Base-by-base conservation (phyloP, 2,113 vertebrate genomes). In the Aldabrachelys gigantea region DNA sequence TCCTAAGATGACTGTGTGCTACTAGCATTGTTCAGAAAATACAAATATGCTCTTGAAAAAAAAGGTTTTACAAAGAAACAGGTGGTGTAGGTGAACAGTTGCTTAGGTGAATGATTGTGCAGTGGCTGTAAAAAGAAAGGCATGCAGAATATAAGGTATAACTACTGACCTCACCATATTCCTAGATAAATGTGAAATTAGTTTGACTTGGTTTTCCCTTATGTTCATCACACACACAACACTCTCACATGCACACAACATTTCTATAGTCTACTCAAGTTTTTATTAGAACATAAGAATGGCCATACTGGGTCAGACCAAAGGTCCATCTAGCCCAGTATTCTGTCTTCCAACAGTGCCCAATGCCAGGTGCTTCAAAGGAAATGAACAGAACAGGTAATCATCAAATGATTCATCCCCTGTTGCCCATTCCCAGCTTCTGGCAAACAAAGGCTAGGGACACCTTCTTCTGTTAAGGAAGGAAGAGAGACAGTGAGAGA, bases 11-110 rank as follows among this genome's bases (percentile, higher is more conserved):
- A 9, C 29, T 65, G 59, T 69, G 13, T n/a, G 62, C 62, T 69
- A 38, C 35, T 69, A 69, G 65, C 35, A n/a, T n/a, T 69, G 65
- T n/a, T 69, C 65, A 38, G 65, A 69, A 69, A 69, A n/a, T 38
- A 69, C 17, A 69, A 69, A 69, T 69, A 35, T 69, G 31, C 35
- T 69, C 35, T 38, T 69, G 65, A 35, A 35, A 38, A 69, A 22
- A 90, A 90, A 87, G 10, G 53, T 96, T 92, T 91, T 84, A 82
- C 59, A 59, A 80, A 83, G 84, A 80, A 91, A 35, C 86, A 96
- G 86, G 93, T 89, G 80, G 80, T 80, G 95, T 85, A 85, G 76
- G 47, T 82, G 91, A 97, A 92, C 84, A 81, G 85, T 85, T 88
- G 38, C 92, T 80, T 35, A 88, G 84, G 49, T 85, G 47, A 89